Percentiles rank a stretch among this genome's conserved stretches.
Conservation (phyloP, 1,140 invertebrate genomes). For the Watersipora subatra region DNA sequence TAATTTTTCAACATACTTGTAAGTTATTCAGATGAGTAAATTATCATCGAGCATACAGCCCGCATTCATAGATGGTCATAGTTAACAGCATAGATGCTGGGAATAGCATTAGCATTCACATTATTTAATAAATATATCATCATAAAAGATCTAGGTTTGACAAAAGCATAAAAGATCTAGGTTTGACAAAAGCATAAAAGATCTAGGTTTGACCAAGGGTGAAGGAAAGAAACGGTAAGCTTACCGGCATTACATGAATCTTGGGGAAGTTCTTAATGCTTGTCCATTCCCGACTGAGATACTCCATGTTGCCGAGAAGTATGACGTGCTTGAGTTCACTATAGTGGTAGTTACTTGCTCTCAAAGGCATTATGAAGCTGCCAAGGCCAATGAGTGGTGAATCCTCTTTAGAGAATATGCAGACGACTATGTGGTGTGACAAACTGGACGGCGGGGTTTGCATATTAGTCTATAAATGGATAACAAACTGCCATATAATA, state of each 20-base stretch:
- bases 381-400: slow-evolving; percentile 72
- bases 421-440: slow-evolving; percentile 80
- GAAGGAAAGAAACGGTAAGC: slow-evolving; percentile 24
- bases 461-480: too few relatives aligned
- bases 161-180: too few relatives aligned
- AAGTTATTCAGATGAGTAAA: too few relatives aligned
- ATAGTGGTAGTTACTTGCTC: slow-evolving; percentile 92
- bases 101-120: too few relatives aligned
- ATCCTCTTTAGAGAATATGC: slow-evolving; percentile 90
- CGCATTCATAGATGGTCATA: too few relatives aligned
- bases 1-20: too few relatives aligned
- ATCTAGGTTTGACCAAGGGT: background rate
- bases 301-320: slow-evolving; percentile 92
- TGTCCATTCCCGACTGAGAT: slow-evolving; percentile 89
- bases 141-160: too few relatives aligned
- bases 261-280: slow-evolving; percentile 96
- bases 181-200: too few relatives aligned
- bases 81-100: too few relatives aligned
- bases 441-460: background rate
- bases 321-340: slow-evolving; percentile 97
- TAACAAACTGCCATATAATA: too few relatives aligned
- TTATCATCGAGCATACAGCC: too few relatives aligned
- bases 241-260: slow-evolving; percentile 91
- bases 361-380: slow-evolving; percentile 23
- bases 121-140: too few relatives aligned